Evolutionary conservation across 1,140 invertebrate species (phyloP).

Genomic region (Drosophila pachea): DNA sequence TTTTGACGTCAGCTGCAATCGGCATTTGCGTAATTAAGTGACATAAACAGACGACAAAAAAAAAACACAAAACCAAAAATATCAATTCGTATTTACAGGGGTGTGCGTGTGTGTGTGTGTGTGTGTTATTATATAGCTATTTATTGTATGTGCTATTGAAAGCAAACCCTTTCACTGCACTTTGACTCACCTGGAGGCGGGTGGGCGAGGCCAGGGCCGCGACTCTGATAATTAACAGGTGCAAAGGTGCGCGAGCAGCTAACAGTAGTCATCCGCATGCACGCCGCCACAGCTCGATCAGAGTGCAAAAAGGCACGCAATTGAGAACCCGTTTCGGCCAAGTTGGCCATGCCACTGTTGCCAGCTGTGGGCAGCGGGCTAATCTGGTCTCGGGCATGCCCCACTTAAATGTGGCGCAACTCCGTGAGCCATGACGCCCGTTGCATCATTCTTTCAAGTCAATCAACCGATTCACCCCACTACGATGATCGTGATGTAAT

Average conservation of each 20-base stretch:
- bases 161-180: neutral
- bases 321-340: conserved; percentile 42
- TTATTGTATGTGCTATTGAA: neutral
- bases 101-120: no score
- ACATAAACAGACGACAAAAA: conserved; percentile 11
- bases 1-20: conserved; percentile 36
- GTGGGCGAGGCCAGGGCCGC: neutral
- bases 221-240: conserved; percentile 17
- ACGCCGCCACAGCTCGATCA: conserved; percentile 21
- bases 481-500: neutral
- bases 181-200: neutral
- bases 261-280: conserved; percentile 19
- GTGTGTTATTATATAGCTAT: no score
- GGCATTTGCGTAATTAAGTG: conserved; percentile 33
- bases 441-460: conserved; percentile 48
- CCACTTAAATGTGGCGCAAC: conserved; percentile 28
- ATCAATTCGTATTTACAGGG: no score
- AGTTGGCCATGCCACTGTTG: conserved; percentile 21
- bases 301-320: conserved; percentile 29
- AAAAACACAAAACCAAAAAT: neutral
- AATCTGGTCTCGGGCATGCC: neutral
- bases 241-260: conserved; percentile 34
- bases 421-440: conserved; percentile 25
- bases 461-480: conserved; percentile 14
- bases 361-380: neutral